A percentile compares a stretch with the other conserved stretches of the same genome.
Evolutionary conservation across 1,140 invertebrate genomes (phyloP).

Genomic region (Eubasilissa regina): DNA sequence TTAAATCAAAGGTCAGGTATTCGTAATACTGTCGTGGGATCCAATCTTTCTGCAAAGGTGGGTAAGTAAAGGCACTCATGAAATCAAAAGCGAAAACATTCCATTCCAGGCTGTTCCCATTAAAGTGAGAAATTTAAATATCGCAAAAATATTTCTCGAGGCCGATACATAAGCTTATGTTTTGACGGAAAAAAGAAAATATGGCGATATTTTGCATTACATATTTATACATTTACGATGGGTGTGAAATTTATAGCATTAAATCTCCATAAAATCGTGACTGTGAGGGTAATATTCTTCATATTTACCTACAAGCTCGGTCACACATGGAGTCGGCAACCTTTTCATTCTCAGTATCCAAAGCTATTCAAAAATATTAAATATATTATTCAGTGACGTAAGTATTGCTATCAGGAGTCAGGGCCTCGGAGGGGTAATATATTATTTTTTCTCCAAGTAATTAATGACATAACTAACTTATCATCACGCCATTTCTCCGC

Average conservation of each 20-base stretch:
- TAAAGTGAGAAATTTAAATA: conserved; percentile 38
- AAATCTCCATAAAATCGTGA: conserved; percentile 60
- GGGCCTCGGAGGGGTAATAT: too few species aligned
- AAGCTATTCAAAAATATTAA: too few species aligned
- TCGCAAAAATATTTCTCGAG: conserved; percentile 35
- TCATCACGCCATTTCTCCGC: too few species aligned
- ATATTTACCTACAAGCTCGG: conserved; percentile 37
- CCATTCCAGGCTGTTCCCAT: conserved; percentile 9
- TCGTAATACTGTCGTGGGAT: neutral
- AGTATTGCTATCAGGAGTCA: too few species aligned
- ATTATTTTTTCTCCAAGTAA: too few species aligned
- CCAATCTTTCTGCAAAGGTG: neutral
- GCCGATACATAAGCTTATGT: conserved; percentile 38
- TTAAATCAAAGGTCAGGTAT: conserved; percentile 6
- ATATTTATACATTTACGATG: conserved; percentile 60
- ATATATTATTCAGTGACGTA: too few species aligned
- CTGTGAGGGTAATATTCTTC: conserved; percentile 46
- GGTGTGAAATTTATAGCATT: conserved; percentile 59
- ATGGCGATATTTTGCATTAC: conserved; percentile 60
- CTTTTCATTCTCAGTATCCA: neutral
- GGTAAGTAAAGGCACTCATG: too few species aligned
- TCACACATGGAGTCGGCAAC: conserved; percentile 3
- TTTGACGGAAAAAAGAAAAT: conserved; percentile 52
- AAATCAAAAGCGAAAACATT: too few species aligned
- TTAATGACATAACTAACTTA: too few species aligned